Evolutionary conservation across 1,140 invertebrate genomes (phyloP), one percentile per base, ranked within the genome.

Genomic region (Drosophila littoralis): DNA sequence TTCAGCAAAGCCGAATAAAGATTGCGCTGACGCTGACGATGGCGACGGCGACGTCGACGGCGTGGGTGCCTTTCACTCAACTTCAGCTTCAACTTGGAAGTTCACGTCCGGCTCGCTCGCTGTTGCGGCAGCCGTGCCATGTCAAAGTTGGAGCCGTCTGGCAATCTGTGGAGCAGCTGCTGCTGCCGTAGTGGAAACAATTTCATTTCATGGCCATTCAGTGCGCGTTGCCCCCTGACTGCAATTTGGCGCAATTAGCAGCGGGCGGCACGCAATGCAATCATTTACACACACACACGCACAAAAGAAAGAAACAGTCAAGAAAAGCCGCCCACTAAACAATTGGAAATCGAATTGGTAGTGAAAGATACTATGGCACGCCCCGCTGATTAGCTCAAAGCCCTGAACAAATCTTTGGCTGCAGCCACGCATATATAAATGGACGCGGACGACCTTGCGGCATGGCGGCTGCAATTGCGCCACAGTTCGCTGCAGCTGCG

Each of bases 181-280:
- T 40, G 45, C 58, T 64, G 65, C 48, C 74, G 75, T 78, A 54
- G 54, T 85, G 79, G 84, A 82, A 83, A 88, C 81, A 69, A 86
- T 83, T 86, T 86, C 79, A 86, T 86, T 86, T 88, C 83, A 86
- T 52, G 82, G 75, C 72, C 83, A 86, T 81, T 75, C 79, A 84
- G 80, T 84, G 73, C 70, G 60, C 54, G 13, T 10, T 35, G 58
- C 42, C 57, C 60, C 42, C 40, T 42, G 67, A 66, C 61, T 67
- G 67, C 81, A 77, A 69, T 83, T 84, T 69, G 63, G 66, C 48
- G 80, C 76, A 86, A 86, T 86, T 83, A 88, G 79, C 73, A 70
- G 52, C 61, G 45, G 66, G 69, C 13, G 55, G 35, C 66, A 79
- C 80, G 71, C 69, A 73, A 59, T 65, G 77, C 32, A 45, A 40